A percentile compares a stretch with the other conserved stretches of the same genome.
Conservation (phyloP, 2,113 vertebrate species). For the Leuciscus idus region DNA sequence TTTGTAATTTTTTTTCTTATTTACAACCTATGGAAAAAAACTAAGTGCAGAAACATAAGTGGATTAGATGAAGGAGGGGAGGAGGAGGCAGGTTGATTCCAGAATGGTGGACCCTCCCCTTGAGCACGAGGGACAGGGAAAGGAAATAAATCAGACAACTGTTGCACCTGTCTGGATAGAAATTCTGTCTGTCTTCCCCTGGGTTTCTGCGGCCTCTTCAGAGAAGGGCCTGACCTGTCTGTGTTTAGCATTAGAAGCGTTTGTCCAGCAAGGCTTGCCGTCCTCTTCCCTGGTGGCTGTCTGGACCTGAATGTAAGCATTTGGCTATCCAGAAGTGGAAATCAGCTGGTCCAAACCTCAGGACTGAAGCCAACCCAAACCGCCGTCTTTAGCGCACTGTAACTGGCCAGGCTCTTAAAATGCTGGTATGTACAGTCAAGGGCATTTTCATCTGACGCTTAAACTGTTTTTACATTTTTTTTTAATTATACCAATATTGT, state of each 20-base stretch:
- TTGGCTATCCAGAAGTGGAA: constrained; percentile 42
- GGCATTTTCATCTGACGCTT: constrained; percentile 18
- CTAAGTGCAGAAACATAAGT: constrained; percentile 44
- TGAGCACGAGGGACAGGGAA: constrained; percentile 37
- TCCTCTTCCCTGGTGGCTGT: constrained; percentile 23
- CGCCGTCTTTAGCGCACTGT: neutral
- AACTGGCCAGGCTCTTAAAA: constrained; percentile 43
- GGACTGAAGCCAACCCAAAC: constrained; percentile 31
- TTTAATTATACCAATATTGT: neutral
- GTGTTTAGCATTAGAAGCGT: constrained; percentile 37
- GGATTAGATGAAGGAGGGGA: constrained; percentile 51
- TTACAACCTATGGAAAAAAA: constrained; percentile 1
- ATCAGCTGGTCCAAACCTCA: constrained; percentile 30
- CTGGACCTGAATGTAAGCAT: constrained; percentile 31
- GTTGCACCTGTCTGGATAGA: constrained; percentile 33
- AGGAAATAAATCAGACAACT: constrained; percentile 39
- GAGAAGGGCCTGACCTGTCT: constrained; percentile 47
- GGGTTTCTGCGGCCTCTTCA: constrained; percentile 40
- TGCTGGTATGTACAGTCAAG: constrained; percentile 52
- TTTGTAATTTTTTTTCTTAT: constrained; percentile 38
- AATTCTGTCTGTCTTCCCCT: constrained; percentile 8
- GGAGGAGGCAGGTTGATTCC: constrained; percentile 52
- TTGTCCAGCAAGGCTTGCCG: constrained; percentile 13
- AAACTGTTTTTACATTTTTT: neutral
- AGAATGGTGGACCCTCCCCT: constrained; percentile 41